Conservation (phyloP, 2,888 invertebrate species). For the Thalpophila matura region DNA sequence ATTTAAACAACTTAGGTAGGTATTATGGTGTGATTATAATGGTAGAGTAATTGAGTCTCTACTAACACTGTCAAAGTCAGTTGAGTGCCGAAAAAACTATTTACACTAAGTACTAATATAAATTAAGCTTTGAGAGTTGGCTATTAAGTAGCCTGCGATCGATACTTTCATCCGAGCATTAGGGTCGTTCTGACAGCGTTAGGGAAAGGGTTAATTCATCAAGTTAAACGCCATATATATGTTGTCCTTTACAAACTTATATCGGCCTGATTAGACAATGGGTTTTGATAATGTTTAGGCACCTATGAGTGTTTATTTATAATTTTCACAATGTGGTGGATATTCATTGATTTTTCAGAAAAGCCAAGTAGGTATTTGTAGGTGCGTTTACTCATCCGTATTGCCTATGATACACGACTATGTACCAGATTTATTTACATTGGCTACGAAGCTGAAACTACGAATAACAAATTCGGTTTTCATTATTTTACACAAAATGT, state of each 20-base stretch:
- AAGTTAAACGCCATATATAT: slow-evolving; percentile 38
- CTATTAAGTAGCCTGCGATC: no score
- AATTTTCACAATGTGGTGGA: slow-evolving; percentile 8
- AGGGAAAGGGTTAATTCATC: slow-evolving; percentile 15
- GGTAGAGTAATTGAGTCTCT: background rate
- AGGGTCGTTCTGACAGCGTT: background rate
- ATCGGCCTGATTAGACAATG: slow-evolving; percentile 25
- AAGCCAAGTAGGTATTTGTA: background rate
- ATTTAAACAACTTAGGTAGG: no score
- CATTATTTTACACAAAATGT: slow-evolving; percentile 42
- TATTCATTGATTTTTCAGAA: slow-evolving; percentile 19
- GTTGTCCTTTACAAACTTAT: slow-evolving; percentile 36
- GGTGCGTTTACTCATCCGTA: background rate
- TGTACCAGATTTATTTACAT: slow-evolving; percentile 40
- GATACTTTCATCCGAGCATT: background rate
- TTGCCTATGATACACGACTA: slow-evolving; percentile 11
- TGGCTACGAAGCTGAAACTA: slow-evolving; percentile 57
- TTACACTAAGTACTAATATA: no score
- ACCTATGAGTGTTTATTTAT: slow-evolving; percentile 12
- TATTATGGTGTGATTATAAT: background rate
- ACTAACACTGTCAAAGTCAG: no score
- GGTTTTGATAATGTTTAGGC: slow-evolving; percentile 11
- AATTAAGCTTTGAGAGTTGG: no score
- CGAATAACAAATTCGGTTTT: slow-evolving; percentile 57
- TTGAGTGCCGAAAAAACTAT: background rate